Percentiles rank a stretch among this genome's conserved stretches.
Evolutionary conservation across 1,140 invertebrate species (phyloP).

Genomic region (Lepidurus couesii): DNA sequence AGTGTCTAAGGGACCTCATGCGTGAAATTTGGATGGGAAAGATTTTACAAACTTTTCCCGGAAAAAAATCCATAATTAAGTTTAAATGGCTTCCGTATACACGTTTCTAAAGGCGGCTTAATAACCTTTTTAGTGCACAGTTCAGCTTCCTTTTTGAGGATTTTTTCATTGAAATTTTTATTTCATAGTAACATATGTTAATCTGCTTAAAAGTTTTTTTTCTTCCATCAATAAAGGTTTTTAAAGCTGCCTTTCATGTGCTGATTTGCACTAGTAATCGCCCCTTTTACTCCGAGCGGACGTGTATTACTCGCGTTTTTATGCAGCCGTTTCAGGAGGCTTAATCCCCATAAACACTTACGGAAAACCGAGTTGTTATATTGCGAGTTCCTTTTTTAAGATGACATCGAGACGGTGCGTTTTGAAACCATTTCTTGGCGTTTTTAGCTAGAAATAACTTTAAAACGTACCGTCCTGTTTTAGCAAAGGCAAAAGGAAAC

Average conservation of each 20-base stretch:
- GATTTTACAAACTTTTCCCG: not conserved
- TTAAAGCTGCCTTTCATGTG: not conserved
- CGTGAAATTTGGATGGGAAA: not conserved
- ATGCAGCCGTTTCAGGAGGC: not conserved
- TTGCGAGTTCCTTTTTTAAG: too few species aligned
- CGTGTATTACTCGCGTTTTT: not conserved
- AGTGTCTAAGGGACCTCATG: not conserved
- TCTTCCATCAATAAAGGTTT: not conserved
- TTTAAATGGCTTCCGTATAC: too few species aligned
- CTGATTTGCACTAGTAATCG: conserved; percentile 8
- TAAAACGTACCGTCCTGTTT: not conserved
- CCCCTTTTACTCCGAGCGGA: not conserved
- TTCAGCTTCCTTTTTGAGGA: not conserved
- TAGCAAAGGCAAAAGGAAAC: not conserved
- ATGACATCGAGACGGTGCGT: too few species aligned
- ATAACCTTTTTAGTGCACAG: too few species aligned
- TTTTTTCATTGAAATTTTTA: not conserved
- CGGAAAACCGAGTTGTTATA: not conserved
- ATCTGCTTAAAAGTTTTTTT: not conserved
- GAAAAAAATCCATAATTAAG: not conserved
- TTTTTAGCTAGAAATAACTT: not conserved
- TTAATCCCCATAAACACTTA: not conserved
- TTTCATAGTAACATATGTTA: not conserved
- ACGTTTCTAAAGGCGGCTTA: too few species aligned
- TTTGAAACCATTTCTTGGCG: too few species aligned